Percentiles rank a stretch among this genome's conserved stretches.
Conservation (phyloP, 2,888 invertebrate species). For the Oligia fasciuncula region DNA sequence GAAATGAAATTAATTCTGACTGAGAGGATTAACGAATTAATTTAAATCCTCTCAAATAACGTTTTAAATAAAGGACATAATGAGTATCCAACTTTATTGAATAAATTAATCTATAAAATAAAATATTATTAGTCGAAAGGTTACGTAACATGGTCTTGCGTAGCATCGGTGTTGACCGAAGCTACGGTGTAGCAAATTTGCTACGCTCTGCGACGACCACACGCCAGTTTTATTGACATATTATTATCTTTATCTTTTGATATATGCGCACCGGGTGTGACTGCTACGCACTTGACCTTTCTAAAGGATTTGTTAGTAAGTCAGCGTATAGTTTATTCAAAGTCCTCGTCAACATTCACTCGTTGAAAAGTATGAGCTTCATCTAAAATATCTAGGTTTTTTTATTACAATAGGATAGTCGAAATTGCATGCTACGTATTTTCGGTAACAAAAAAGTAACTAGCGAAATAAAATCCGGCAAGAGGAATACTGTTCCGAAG, state of each 20-base stretch:
- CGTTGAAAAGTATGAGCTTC: background rate
- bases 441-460: slow-evolving; percentile 59
- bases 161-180: slow-evolving; percentile 28
- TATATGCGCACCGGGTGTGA: slow-evolving; percentile 13
- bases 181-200: slow-evolving; percentile 53
- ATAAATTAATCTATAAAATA: background rate
- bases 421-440: slow-evolving; percentile 28
- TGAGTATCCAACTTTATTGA: background rate
- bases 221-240: slow-evolving; percentile 18
- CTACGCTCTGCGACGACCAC: slow-evolving; percentile 46
- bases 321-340: slow-evolving; percentile 18
- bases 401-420: background rate
- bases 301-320: slow-evolving; percentile 20
- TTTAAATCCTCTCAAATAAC: background rate
- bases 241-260: slow-evolving; percentile 39
- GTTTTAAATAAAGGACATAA: background rate
- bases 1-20: background rate
- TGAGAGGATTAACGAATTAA: background rate
- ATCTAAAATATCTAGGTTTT: slow-evolving; percentile 5
- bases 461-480: slow-evolving; percentile 57
- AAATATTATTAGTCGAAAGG: background rate
- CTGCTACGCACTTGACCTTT: slow-evolving; percentile 36
- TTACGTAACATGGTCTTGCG: slow-evolving; percentile 8
- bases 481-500: slow-evolving; percentile 52
- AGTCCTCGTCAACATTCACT: slow-evolving; percentile 10